Conservation (phyloP, 2,888 invertebrate genomes). For the Melinopterus prodromus region DNA sequence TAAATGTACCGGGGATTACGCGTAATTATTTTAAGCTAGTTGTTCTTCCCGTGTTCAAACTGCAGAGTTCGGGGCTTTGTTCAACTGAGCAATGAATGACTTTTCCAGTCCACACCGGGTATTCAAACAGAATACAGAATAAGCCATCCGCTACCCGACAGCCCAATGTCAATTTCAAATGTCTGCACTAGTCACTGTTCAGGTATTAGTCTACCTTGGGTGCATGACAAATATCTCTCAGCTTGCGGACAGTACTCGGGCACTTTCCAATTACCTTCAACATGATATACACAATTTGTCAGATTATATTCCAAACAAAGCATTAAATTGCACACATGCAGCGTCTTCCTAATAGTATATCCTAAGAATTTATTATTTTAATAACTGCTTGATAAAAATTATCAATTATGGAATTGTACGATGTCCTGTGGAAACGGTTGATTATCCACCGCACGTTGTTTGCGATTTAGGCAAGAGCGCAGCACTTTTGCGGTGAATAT, state of each 20-base stretch:
- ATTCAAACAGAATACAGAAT: slow-evolving; percentile 42
- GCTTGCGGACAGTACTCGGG: slow-evolving; percentile 33
- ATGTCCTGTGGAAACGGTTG: background rate
- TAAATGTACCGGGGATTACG: background rate
- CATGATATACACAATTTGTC: background rate
- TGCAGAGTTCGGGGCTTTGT: background rate
- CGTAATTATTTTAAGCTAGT: background rate
- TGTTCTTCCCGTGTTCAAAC: background rate
- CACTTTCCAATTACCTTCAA: background rate
- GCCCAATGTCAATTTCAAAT: slow-evolving; percentile 50
- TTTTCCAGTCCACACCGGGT: background rate
- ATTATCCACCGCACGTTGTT: background rate
- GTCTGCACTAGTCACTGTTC: slow-evolving; percentile 33
- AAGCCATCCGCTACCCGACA: slow-evolving; percentile 39
- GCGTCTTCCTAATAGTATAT: too few species aligned
- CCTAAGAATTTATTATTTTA: too few species aligned
- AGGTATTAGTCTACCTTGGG: slow-evolving; percentile 36
- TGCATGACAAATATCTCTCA: slow-evolving; percentile 38
- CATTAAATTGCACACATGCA: background rate
- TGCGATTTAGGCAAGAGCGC: too few species aligned
- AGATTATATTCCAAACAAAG: background rate
- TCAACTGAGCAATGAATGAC: background rate
- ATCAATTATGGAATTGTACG: background rate
- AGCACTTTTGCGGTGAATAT: slow-evolving; percentile 16
- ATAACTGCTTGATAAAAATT: too few species aligned